Evolutionary conservation across 2,888 invertebrate species (phyloP).

Genomic region (Dryomyza anilis): DNA sequence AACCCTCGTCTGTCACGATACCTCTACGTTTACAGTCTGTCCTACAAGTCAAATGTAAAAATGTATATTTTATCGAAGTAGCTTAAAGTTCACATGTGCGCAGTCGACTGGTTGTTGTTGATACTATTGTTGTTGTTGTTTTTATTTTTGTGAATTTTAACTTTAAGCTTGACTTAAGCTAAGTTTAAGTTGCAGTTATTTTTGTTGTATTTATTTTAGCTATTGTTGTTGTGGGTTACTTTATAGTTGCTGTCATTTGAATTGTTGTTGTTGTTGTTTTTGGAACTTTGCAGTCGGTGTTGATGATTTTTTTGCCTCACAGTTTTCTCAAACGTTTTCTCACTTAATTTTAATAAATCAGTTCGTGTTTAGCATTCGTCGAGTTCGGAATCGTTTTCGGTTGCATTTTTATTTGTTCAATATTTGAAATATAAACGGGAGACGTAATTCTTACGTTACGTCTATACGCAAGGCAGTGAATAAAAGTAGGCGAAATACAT

Average conservation of each 20-base stretch:
- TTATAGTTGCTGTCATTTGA: not conserved
- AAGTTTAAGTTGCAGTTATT: conserved; percentile 9
- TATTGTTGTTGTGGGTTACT: conserved; percentile 13
- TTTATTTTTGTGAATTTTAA: conserved; percentile 28
- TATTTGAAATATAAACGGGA: no score
- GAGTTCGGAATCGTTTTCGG: conserved; percentile 39
- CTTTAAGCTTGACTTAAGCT: conserved; percentile 20
- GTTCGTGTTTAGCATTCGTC: conserved; percentile 51
- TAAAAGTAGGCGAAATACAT: no score
- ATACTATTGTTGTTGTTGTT: conserved; percentile 24
- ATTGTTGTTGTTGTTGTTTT: not conserved
- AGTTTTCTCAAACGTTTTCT: conserved; percentile 21
- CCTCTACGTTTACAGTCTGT: no score
- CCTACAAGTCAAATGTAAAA: not conserved
- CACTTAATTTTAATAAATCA: conserved; percentile 45
- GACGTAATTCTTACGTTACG: no score
- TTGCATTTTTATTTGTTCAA: no score
- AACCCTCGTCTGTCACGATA: no score
- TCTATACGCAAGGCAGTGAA: no score
- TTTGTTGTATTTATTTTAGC: conserved; percentile 7
- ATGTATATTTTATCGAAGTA: not conserved
- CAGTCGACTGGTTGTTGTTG: conserved; percentile 26
- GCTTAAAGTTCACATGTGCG: conserved; percentile 28
- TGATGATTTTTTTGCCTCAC: not conserved
- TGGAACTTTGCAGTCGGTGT: not conserved